Evolutionary conservation across 2,113 vertebrate genomes (phyloP).

Genomic region (Hemiprocne comata): DNA sequence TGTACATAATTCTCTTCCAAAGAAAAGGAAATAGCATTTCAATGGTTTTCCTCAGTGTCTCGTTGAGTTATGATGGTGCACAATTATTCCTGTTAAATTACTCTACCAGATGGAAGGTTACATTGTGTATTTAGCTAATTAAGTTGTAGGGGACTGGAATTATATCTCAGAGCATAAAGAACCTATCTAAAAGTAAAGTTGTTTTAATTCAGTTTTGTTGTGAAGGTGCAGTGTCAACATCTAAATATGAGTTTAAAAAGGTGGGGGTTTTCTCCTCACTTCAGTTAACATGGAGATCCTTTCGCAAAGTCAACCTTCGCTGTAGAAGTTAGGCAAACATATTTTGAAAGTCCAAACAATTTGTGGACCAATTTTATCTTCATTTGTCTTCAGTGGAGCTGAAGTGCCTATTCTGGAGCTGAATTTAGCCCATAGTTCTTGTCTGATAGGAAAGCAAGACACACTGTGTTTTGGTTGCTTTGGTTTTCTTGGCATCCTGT

Average conservation of each 20-base stretch:
- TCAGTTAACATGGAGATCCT: background rate
- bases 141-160: conserved; percentile 79
- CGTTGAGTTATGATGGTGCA: conserved; percentile 87
- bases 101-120: conserved; percentile 86
- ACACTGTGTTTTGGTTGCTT: background rate
- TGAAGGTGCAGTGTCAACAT: background rate
- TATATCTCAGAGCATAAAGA: conserved; percentile 64
- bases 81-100: conserved; percentile 88
- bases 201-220: conserved; percentile 53
- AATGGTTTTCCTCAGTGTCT: conserved; percentile 89
- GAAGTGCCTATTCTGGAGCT: background rate
- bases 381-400: background rate
- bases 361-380: background rate
- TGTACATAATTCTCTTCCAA: conserved; percentile 90
- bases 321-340: background rate
- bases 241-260: conserved; percentile 43
- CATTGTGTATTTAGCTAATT: conserved; percentile 84
- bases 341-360: background rate
- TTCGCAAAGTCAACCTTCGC: background rate
- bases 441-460: background rate
- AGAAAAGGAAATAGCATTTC: conserved; percentile 92
- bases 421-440: background rate
- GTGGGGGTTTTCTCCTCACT: background rate
- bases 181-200: conserved; percentile 69
- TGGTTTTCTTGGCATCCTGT: background rate